Evolutionary conservation across 2,888 invertebrate genomes (phyloP).

Genomic region (Argyresthia goedartella): DNA sequence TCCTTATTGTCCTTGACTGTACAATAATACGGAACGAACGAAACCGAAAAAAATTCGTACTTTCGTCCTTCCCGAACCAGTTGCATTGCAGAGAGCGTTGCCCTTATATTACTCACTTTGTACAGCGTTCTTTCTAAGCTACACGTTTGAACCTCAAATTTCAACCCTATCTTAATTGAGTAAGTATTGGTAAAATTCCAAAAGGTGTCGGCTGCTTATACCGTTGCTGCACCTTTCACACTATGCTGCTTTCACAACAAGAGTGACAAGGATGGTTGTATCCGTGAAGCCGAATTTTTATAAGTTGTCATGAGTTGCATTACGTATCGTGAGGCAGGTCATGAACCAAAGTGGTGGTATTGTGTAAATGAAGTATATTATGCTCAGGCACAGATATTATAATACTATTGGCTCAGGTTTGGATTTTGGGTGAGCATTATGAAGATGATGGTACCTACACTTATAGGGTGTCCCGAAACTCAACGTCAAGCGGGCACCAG

Average conservation of each 20-base stretch:
- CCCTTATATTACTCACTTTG: conserved; percentile 22
- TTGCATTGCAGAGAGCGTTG: conserved; percentile 44
- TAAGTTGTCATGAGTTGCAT: not conserved
- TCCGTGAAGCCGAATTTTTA: not conserved
- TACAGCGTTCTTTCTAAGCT: no score
- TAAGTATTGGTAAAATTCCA: no score
- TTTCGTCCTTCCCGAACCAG: conserved; percentile 66
- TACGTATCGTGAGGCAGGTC: not conserved
- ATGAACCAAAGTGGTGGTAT: not conserved
- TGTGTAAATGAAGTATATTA: no score
- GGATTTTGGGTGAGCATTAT: no score
- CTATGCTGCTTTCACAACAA: conserved; percentile 14
- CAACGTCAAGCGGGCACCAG: no score
- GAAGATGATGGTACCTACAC: no score
- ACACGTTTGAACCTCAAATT: conserved; percentile 28
- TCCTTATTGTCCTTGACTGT: not conserved
- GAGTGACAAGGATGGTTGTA: conserved; percentile 31
- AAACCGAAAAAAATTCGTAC: conserved; percentile 55
- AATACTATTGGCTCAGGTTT: no score
- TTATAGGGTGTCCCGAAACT: no score
- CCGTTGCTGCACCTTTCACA: conserved; percentile 24
- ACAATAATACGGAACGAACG: conserved; percentile 16
- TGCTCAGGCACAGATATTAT: no score
- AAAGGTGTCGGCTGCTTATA: no score
- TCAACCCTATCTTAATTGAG: conserved; percentile 32